Conservation (phyloP, 2,113 vertebrate genomes). For the Muscicapa adusta region DNA sequence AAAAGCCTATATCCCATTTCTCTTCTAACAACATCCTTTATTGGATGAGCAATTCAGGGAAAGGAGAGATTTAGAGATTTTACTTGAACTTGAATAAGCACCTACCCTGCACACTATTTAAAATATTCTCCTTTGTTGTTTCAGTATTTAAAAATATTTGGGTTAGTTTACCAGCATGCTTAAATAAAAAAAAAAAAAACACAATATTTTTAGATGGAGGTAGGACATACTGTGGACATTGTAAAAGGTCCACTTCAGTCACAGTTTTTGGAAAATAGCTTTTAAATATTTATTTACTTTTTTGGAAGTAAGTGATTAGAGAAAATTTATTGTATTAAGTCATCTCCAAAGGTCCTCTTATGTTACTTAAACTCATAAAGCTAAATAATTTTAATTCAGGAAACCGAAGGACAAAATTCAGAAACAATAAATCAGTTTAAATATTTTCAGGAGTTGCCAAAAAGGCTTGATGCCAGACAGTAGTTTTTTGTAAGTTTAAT, state of each 20-base stretch:
- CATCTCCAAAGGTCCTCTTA: background rate
- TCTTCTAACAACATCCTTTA: background rate
- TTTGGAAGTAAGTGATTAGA: background rate
- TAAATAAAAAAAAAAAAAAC: background rate
- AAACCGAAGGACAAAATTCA: background rate
- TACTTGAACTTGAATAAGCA: background rate
- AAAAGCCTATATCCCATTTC: background rate
- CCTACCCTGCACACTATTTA: background rate
- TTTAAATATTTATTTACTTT: background rate
- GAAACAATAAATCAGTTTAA: background rate
- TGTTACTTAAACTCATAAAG: background rate
- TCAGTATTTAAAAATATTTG: background rate
- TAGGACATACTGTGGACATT: background rate
- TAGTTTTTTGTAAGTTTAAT: background rate
- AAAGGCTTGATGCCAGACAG: background rate
- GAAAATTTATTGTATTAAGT: background rate
- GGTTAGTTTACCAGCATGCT: background rate
- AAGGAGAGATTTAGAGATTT: background rate
- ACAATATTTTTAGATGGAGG: background rate
- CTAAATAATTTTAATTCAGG: background rate
- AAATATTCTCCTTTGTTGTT: background rate
- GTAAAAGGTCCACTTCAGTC: background rate
- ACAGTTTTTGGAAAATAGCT: background rate
- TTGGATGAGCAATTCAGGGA: background rate
- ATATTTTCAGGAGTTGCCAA: background rate